Evolutionary conservation across 2,113 vertebrate genomes (phyloP), one percentile per base, ranked within the genome.

Genomic region (Trogon surrucura): DNA sequence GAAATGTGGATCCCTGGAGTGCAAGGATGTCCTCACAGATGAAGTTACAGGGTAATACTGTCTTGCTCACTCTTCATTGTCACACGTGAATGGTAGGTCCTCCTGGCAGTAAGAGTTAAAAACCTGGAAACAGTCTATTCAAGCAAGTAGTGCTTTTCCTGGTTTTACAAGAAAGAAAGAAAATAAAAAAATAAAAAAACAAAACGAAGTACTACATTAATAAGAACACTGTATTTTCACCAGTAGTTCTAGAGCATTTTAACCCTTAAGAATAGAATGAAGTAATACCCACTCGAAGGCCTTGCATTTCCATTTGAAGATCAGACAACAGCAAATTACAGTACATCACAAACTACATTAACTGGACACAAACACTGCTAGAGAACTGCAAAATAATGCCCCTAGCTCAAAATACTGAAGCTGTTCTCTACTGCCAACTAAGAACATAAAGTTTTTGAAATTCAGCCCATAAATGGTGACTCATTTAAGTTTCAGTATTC

Each of bases 41-140:
- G 5, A n/a, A 9, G 5, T 30, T 34, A 74, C 0, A 48, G 4
- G 23, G 36, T 14, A 80, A 65, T 30, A 86, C 3, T 32, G 3
- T 10, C 50, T 29, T 44, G 21, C 44, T 66, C 11, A 22, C 3
- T 45, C 47, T 66, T 62, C 36, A 62, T n/a, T 58, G 38, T 7
- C 54, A 34, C 16, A 4, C 6, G 22, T 27, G 29, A 69, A 78
- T 17, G 4, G 36, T 11, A 83, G 13, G 21, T 57, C 18, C 21
- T 45, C n/a, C 45, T 15, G 11, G 44, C 18, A 80, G 26, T 3
- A 58, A 13, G 15, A 47, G 20, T 18, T 44, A 51, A 78, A 85
- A 78, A 66, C 1, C 11, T 77, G 45, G 44, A 51, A 58, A 1
- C 3, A 51, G 29, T 4, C 44, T 72, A 36, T 30, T 64, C 45